These are phyloP conservation scores for Philopedon plagiatum DNA, from an alignment of 2,888 invertebrate genomes.

Conservation along the genomic window DNA sequence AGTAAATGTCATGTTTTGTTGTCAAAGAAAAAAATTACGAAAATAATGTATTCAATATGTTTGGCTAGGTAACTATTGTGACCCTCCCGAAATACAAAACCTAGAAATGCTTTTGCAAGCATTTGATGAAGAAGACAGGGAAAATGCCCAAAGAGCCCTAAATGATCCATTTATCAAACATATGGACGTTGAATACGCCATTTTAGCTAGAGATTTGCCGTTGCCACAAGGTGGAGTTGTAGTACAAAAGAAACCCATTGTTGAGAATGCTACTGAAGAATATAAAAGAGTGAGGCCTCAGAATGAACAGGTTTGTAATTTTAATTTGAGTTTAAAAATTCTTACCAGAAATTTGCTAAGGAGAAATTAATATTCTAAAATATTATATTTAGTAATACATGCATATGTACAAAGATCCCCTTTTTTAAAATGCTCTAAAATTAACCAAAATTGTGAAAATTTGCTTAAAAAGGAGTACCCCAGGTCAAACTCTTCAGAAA, in stretches of 20 bases:
- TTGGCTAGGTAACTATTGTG: conserved; percentile 82
- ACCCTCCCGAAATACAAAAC: conserved; percentile 84
- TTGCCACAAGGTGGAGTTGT: conserved; percentile 75
- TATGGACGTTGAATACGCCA: conserved; percentile 93
- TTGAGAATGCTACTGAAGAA: conserved; percentile 59
- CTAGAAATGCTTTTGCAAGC: conserved; percentile 84
- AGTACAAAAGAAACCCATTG: conserved; percentile 70
- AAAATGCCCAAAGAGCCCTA: conserved; percentile 81
- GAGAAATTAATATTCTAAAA: no score
- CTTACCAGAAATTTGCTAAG: no score
- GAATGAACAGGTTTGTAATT: conserved; percentile 40
- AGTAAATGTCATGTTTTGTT: no score
- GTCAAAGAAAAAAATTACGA: no score
- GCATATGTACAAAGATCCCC: no score
- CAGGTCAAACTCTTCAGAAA: no score
- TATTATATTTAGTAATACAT: no score
- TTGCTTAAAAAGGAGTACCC: no score
- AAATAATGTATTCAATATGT: no score
- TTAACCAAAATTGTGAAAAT: no score
- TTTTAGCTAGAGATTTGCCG: conserved; percentile 79
- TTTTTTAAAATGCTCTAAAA: no score
- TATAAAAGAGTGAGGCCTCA: conserved; percentile 46
- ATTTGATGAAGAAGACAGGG: conserved; percentile 90
- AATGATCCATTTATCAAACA: conserved; percentile 88
- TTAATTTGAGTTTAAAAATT: not conserved